Conservation (phyloP, 2,888 invertebrate genomes). For the Drosophila atripex region DNA sequence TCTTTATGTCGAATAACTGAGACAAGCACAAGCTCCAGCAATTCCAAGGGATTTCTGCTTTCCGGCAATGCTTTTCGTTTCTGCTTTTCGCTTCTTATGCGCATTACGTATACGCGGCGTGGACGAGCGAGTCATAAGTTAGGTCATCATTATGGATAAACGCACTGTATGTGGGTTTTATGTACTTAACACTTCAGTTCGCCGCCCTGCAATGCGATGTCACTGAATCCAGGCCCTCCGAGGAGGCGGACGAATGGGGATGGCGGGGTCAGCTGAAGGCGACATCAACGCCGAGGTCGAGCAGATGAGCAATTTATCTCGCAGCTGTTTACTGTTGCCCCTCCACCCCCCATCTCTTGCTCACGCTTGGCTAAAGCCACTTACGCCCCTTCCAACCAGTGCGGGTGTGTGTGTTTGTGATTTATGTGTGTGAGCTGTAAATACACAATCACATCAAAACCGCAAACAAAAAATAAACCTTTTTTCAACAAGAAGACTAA, state of each 20-base stretch:
- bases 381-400: slow-evolving; percentile 60
- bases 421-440: slow-evolving; percentile 68
- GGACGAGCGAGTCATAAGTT: slow-evolving; percentile 67
- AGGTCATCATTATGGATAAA: slow-evolving; percentile 79
- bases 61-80: slow-evolving; percentile 2
- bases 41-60: slow-evolving; percentile 22
- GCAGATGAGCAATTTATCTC: slow-evolving; percentile 79
- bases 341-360: slow-evolving; percentile 30
- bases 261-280: slow-evolving; percentile 9
- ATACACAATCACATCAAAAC: slow-evolving; percentile 74
- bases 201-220: slow-evolving; percentile 50
- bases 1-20: slow-evolving; percentile 27
- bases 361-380: slow-evolving; percentile 75
- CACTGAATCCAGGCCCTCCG: slow-evolving; percentile 46
- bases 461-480: slow-evolving; percentile 46
- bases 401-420: slow-evolving; percentile 45
- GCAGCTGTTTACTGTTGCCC: slow-evolving; percentile 79
- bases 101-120: slow-evolving; percentile 67
- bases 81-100: slow-evolving; percentile 36
- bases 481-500: not conserved
- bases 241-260: slow-evolving; percentile 4
- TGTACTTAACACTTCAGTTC: slow-evolving; percentile 79
- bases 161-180: slow-evolving; percentile 73
- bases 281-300: slow-evolving; percentile 62
- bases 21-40: slow-evolving; percentile 13